Conservation (phyloP, 2,113 vertebrate genomes). For the Chionodraco myersi region DNA sequence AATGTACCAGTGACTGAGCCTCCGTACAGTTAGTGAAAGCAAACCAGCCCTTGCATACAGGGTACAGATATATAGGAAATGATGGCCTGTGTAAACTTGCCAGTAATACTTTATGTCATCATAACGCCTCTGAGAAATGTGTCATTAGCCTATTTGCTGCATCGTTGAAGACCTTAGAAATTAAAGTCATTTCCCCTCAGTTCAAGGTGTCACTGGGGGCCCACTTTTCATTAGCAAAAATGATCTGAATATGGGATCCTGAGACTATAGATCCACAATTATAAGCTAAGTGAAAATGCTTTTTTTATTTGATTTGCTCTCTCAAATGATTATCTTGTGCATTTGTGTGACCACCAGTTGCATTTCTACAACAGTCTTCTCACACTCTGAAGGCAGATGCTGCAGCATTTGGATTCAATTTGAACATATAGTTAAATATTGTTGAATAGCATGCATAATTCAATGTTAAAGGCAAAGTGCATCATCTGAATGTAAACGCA, state of each 20-base stretch:
- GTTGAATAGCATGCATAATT: not conserved
- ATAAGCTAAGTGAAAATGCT: slow-evolving; percentile 59
- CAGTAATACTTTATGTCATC: slow-evolving; percentile 57
- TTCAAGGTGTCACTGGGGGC: slow-evolving; percentile 62
- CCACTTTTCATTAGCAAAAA: slow-evolving; percentile 74
- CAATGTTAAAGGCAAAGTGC: not conserved
- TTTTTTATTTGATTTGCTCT: slow-evolving; percentile 57
- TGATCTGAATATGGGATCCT: slow-evolving; percentile 60
- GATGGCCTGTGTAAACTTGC: slow-evolving; percentile 61
- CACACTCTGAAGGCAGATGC: slow-evolving; percentile 3
- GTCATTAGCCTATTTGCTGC: slow-evolving; percentile 73
- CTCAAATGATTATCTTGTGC: slow-evolving; percentile 34
- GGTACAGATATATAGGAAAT: slow-evolving; percentile 16
- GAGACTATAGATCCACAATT: slow-evolving; percentile 65
- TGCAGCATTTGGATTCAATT: not conserved
- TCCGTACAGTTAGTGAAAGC: no score
- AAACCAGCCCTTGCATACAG: no score
- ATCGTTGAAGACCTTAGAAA: slow-evolving; percentile 69
- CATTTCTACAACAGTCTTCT: slow-evolving; percentile 17
- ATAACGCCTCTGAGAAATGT: slow-evolving; percentile 64
- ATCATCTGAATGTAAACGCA: not conserved
- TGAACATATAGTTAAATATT: not conserved
- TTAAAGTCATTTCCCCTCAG: slow-evolving; percentile 57
- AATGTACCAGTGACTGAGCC: no score
- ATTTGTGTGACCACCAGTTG: slow-evolving; percentile 59